These are phyloP conservation scores for Sebastes umbrosus DNA, from an alignment of 2,797 vertebrate species.

Conservation along the genomic window DNA sequence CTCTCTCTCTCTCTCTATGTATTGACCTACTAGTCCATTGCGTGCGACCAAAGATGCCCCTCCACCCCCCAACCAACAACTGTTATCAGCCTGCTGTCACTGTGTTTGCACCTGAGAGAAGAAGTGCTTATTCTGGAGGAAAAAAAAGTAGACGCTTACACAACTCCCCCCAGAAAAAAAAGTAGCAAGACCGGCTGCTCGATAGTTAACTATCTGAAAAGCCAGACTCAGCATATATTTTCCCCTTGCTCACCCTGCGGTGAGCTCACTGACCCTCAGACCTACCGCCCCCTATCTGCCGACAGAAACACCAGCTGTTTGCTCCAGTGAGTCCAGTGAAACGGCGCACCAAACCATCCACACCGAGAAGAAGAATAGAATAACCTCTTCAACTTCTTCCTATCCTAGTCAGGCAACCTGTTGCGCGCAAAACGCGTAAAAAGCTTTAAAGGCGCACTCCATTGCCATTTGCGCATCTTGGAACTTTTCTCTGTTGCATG, in stretches of 20 bases:
- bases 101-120: constrained; percentile 57
- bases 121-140: constrained; percentile 67
- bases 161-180: constrained; percentile 63
- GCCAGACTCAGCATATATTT: constrained; percentile 81
- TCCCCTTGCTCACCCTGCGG: constrained; percentile 68
- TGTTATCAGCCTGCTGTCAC: constrained; percentile 47
- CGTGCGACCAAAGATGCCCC: constrained; percentile 10
- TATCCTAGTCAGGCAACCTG: constrained; percentile 9
- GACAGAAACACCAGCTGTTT: constrained; percentile 61
- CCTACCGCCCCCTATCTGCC: constrained; percentile 82
- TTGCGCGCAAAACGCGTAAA: constrained; percentile 20
- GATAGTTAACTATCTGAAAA: constrained; percentile 76
- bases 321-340: constrained; percentile 42
- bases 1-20: neutral
- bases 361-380: constrained; percentile 16
- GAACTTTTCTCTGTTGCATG: constrained; percentile 42
- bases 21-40: constrained; percentile 24
- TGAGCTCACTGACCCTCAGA: constrained; percentile 75
- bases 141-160: constrained; percentile 65
- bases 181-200: constrained; percentile 80
- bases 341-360: constrained; percentile 40
- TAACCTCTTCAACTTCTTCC: neutral
- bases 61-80: neutral
- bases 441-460: neutral
- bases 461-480: neutral